Percentiles rank a stretch among this genome's conserved stretches.
Conservation (phyloP, 2,113 vertebrate genomes). For the Sinocyclocheilus grahami region DNA sequence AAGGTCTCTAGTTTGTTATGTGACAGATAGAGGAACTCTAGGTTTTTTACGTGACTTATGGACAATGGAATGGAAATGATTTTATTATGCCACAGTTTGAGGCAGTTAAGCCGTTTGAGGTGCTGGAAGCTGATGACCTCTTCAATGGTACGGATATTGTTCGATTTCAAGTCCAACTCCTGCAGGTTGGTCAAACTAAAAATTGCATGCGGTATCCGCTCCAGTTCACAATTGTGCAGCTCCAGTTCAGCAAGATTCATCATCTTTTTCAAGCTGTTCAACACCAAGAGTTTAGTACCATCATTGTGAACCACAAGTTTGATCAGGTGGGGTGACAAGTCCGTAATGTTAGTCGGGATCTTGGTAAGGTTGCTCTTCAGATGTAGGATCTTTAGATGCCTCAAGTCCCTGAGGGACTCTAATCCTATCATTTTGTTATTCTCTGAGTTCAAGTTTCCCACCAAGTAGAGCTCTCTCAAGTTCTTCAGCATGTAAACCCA, state of each 20-base stretch:
- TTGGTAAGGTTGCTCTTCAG: slow-evolving; percentile 99
- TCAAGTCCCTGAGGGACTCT: slow-evolving; percentile 92
- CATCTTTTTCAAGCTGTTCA: slow-evolving; percentile 99
- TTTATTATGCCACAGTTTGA: slow-evolving; percentile 98
- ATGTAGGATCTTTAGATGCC: slow-evolving; percentile 91
- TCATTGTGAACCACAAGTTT: slow-evolving; percentile 96
- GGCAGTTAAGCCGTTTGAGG: slow-evolving; percentile 92
- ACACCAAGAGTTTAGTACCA: slow-evolving; percentile 93
- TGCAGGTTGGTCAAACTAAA: slow-evolving; percentile 97
- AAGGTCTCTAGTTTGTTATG: slow-evolving; percentile 97
- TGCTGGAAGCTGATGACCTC: slow-evolving; percentile 99
- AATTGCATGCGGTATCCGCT: slow-evolving; percentile 96
- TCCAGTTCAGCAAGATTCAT: slow-evolving; percentile 93
- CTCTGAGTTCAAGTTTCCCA: slow-evolving; percentile 97
- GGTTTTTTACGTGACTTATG: slow-evolving; percentile 92
- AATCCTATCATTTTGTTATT: slow-evolving; percentile 99
- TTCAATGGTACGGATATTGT: slow-evolving; percentile 96
- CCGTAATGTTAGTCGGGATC: slow-evolving; percentile 96
- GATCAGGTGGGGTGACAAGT: slow-evolving; percentile 91
- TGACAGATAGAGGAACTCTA: slow-evolving; percentile 93
- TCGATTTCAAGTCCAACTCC: slow-evolving; percentile 96
- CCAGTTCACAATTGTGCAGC: slow-evolving; percentile 95
- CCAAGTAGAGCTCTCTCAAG: slow-evolving; percentile 89
- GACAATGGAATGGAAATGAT: slow-evolving; percentile 93
- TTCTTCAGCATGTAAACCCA: slow-evolving; percentile 97